Base-by-base conservation (phyloP, 2,888 invertebrate species). In the Parthenolecanium corni region DNA sequence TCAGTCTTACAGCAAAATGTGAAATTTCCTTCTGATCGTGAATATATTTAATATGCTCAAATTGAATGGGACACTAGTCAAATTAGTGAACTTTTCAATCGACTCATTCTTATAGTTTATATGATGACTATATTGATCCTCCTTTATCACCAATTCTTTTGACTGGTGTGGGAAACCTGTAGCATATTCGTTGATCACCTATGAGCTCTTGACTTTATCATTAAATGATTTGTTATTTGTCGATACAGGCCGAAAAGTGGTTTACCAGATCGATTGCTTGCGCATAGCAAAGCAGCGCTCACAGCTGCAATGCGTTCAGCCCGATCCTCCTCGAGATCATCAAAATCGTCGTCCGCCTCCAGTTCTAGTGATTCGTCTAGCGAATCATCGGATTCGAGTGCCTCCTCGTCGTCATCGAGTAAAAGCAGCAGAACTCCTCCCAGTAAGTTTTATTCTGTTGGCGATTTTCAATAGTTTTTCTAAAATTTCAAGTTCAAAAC, bases 381-480 rank as follows among this genome's bases (percentile, higher is more conserved):
- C 64, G 80, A 80, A 66, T 79, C 79, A 0, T 75, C 74, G 31
- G 79, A 79, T 67, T 78, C 80, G 9, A 79, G 78, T 52, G 78
- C 76, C 36, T 78, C 79, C 12, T 79, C 80, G 56, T 77, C 79
- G 0, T 76, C 76, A 18, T 64, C 66, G 18, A 75, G 75, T 44
- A 76, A 78, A 67, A 73, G 77, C 31, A 64, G 65, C 42, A 57
- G 47, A 46, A 66, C 69, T 21, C 66, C 67, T 6, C 62, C 68
- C 12, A 66, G 67, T 58, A 62, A 24, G 52, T 52, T 36, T n/a
- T n/a, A 14, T 47, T 3, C 24, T 36, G 31, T 44, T 3, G 3
- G 14, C 14, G 24, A n/a, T n/a, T n/a, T n/a, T n/a, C n/a, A n/a
- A n/a, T n/a, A n/a, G n/a, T n/a, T n/a, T n/a, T n/a, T n/a, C n/a